These are phyloP conservation scores for Rhorus exstirpatorius DNA, from an alignment of 2,888 invertebrate species.

Conservation along the genomic window DNA sequence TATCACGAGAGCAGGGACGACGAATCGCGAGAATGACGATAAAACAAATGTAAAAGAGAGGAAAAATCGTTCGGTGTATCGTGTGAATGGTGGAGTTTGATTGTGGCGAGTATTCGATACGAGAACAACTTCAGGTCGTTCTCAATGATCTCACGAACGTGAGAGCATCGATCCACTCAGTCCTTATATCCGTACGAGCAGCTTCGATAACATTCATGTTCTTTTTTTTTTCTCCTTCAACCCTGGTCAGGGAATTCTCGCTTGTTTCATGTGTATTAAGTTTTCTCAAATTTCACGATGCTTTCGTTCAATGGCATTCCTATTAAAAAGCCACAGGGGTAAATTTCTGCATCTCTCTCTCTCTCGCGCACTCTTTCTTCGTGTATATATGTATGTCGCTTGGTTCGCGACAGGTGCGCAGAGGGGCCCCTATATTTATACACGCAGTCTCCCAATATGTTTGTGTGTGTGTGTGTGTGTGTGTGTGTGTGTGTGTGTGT, in stretches of 20 bases:
- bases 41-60: too few relatives aligned
- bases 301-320: not conserved
- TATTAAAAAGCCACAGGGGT: not conserved
- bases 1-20: too few relatives aligned
- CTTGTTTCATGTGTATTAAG: too few relatives aligned
- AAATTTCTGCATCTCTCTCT: not conserved
- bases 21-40: not conserved
- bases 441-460: too few relatives aligned
- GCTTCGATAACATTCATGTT: conserved; percentile 48
- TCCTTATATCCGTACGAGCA: conserved; percentile 19
- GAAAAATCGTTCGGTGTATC: too few relatives aligned
- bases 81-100: not conserved
- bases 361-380: not conserved
- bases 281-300: too few relatives aligned
- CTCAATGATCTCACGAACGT: conserved; percentile 39
- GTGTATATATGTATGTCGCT: too few relatives aligned
- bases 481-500: conserved; percentile 1
- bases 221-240: not conserved
- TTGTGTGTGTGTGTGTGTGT: not conserved
- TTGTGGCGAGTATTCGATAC: too few relatives aligned
- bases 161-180: conserved; percentile 20
- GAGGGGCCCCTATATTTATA: too few relatives aligned
- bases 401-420: too few relatives aligned
- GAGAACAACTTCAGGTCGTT: conserved; percentile 23
- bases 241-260: too few relatives aligned